Percentiles rank a stretch among this genome's conserved stretches.
phyloP scores from a whole-genome alignment of 2,113 vertebrate species.

The Hirundichthys speculiger region DNA sequence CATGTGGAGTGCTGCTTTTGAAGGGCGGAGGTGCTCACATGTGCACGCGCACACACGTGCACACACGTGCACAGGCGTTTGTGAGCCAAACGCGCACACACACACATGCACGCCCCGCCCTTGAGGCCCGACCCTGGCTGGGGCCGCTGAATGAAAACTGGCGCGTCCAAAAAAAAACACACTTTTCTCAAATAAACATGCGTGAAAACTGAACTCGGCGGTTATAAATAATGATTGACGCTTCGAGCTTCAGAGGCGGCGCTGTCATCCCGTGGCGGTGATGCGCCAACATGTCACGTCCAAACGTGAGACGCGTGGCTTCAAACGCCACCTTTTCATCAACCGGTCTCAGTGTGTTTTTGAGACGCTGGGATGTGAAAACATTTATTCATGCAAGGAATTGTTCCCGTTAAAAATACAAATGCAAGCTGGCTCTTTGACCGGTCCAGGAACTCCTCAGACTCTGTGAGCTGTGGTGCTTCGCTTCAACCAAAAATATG shows the following conservation, averaged over 20 bases:
- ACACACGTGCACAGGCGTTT: neutral
- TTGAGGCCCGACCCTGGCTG: constrained; percentile 33
- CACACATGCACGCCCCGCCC: constrained; percentile 20
- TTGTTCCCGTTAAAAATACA: constrained; percentile 62
- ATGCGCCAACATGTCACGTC: constrained; percentile 18
- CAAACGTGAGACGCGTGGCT: constrained; percentile 33
- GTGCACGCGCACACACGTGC: neutral
- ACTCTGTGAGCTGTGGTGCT: neutral
- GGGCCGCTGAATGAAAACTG: constrained; percentile 26
- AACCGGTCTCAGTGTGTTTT: constrained; percentile 12
- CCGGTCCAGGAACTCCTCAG: neutral
- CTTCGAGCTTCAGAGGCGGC: constrained; percentile 42
- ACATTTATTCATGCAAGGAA: constrained; percentile 36
- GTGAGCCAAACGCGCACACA: constrained; percentile 3
- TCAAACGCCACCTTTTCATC: constrained; percentile 16
- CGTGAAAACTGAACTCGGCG: constrained; percentile 10
- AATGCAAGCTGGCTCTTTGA: constrained; percentile 7
- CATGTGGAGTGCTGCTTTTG: constrained; percentile 59
- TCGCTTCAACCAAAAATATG: no score
- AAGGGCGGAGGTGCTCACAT: constrained; percentile 48
- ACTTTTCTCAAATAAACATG: constrained; percentile 22
- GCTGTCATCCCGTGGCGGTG: constrained; percentile 37
- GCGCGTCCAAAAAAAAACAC: constrained; percentile 18
- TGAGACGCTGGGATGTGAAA: no score
- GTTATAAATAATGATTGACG: constrained; percentile 42